Evolutionary conservation across 2,113 vertebrate genomes (phyloP), one percentile per base, ranked within the genome.

Genomic region (Apteryx owenii): DNA sequence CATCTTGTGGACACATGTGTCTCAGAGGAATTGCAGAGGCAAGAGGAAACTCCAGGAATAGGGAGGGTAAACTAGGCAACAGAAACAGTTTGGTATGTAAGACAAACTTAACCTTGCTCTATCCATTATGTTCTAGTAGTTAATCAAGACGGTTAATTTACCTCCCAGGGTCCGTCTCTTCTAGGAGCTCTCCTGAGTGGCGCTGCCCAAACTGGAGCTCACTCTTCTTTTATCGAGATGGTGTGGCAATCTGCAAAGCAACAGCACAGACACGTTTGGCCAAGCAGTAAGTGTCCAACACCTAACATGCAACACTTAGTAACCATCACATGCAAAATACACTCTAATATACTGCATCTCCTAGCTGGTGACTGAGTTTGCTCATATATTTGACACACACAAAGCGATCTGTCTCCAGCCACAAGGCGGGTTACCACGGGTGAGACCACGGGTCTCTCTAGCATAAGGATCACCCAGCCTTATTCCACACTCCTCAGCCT

Each of bases 1-100:
- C 95, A 91, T 94, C 97, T 93, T 88, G 91, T 97, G 97, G 95
- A 95, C 87, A 40, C 42, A 5, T 0, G 9, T 64, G 38, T 83
- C 81, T 91, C 89, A 19, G 14, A 95, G 81, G 94, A 51, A 61
- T 8, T 82, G 75, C 81, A 82, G 58, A 91, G 65, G 70, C 75
- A 85, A 79, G 79, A 64, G 33, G n/a, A 85, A 85, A 65, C 25
- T 22, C 12, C 51, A 93, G 38, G 13, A 53, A 25, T 42, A 29
- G 61, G 65, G 60, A 17, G 60, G 69, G 33, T 28, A 42, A 58
- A 69, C 9, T 28, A 38, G 46, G 54, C 31, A 23, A 51, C 33
- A n/a, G 51, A 80, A 89, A 29, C 25, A 10, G 53, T 82, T 79
- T 61, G 53, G 21, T 53, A 12, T 33, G 31, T 22, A 70, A 88